Evolutionary conservation across 2,888 invertebrate genomes (phyloP), one percentile per base, ranked within the genome.

Genomic region (Drosophila anceps): DNA sequence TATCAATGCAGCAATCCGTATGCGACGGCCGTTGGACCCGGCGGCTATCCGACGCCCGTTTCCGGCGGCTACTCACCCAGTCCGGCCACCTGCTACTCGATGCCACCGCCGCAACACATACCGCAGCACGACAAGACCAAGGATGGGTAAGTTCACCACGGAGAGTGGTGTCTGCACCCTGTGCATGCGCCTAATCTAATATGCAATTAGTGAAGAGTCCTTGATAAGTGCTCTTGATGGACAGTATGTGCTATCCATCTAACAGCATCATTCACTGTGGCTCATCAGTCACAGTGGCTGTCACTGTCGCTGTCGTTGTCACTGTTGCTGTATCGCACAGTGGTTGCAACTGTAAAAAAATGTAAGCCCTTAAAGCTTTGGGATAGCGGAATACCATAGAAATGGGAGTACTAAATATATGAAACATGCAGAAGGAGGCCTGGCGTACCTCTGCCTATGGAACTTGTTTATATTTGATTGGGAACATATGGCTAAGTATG

Each of bases 51-150:
- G 53, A 95, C 96, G 87, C 95, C 96, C 58, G 95, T 96, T 53
- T 95, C 96, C 62, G 94, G 94, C 72, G 95, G 94, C 71, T 96
- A 96, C 93, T 95, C 96, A 60, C 96, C 96, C 60, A 93, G 94
- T 82, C 92, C 93, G 74, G 94, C 94, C 60, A 95, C 96, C 54
- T 97, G 97, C 91, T 97, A 97, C 93, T 96, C 96, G 91, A 97
- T 97, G 97, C 97, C 97, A 70, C 96, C 96, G 68, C 97, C 97
- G 41, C 96, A 96, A 91, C 96, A 96, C 79, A 94, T 94, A 84
- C 96, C 96, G 70, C 95, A 94, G 89, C 97, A 96, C 93, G 96
- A 97, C 94, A 97, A 96, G 91, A 94, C 95, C 88, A 93, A 93
- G 87, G 93, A 93, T 82, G 92, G 93, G 93, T 93, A 76, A 92